Evolutionary conservation across 2,888 invertebrate genomes (phyloP).

Genomic region (Acleris emargana): DNA sequence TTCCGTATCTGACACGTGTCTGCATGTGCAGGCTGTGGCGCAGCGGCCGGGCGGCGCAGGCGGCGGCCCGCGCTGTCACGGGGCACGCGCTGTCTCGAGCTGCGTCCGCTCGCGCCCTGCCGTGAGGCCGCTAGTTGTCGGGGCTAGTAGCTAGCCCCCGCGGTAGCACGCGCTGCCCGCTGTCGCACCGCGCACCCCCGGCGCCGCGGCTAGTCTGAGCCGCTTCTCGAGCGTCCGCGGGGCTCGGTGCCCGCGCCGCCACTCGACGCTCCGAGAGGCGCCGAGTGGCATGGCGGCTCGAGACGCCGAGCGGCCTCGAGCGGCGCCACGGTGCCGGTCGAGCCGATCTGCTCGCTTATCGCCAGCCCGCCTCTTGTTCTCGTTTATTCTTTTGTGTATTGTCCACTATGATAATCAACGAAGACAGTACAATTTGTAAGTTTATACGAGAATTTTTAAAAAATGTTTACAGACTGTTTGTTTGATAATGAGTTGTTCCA

Average conservation of each 20-base stretch:
- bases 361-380: slow-evolving; percentile 54
- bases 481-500: slow-evolving; percentile 6
- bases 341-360: slow-evolving; percentile 9
- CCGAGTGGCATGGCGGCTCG: slow-evolving; percentile 17
- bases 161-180: slow-evolving; percentile 25
- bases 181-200: slow-evolving; percentile 44
- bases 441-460: slow-evolving; percentile 53
- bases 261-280: slow-evolving; percentile 28
- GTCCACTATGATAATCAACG: slow-evolving; percentile 48
- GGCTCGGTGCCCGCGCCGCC: slow-evolving; percentile 44
- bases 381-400: slow-evolving; percentile 54
- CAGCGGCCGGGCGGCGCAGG: slow-evolving; percentile 66
- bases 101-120: slow-evolving; percentile 52
- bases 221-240: slow-evolving; percentile 69
- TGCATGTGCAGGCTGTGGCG: slow-evolving; percentile 81
- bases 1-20: slow-evolving; percentile 64
- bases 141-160: slow-evolving; percentile 61
- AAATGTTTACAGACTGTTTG: slow-evolving; percentile 10
- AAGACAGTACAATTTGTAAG: slow-evolving; percentile 68
- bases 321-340: slow-evolving; percentile 11
- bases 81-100: slow-evolving; percentile 59
- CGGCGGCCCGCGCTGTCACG: slow-evolving; percentile 56
- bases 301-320: slow-evolving; percentile 18
- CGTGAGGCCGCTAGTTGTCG: slow-evolving; percentile 67
- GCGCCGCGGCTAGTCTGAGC: slow-evolving; percentile 76